Conservation (phyloP, 2,888 invertebrate genomes). For the Ochropleura leucogaster region DNA sequence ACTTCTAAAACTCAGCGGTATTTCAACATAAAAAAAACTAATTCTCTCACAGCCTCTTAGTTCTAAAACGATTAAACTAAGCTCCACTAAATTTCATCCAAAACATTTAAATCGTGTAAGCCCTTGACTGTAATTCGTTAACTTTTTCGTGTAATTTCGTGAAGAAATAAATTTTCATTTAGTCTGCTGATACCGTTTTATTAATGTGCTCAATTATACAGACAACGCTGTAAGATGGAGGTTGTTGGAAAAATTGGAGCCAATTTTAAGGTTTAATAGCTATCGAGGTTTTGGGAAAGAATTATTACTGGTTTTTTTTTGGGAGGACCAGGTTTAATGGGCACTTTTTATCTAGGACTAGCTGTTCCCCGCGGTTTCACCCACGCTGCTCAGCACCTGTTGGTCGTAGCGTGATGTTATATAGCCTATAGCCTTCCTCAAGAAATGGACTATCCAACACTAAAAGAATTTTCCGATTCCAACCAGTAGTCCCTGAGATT, state of each 20-base stretch:
- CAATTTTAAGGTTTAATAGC: slow-evolving; percentile 52
- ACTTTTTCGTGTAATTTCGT: slow-evolving; percentile 81
- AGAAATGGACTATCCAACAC: too few relatives aligned
- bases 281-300: slow-evolving; percentile 30
- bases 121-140: slow-evolving; percentile 64
- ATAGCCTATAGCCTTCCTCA: too few relatives aligned
- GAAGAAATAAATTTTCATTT: slow-evolving; percentile 87
- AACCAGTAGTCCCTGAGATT: too few relatives aligned
- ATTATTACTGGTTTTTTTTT: slow-evolving; percentile 32
- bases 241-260: slow-evolving; percentile 59
- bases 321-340: not conserved
- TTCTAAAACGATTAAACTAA: slow-evolving; percentile 24
- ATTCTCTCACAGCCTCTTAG: not conserved
- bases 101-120: slow-evolving; percentile 51
- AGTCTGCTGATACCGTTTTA: slow-evolving; percentile 81
- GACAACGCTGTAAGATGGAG: slow-evolving; percentile 67
- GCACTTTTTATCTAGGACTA: not conserved
- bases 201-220: slow-evolving; percentile 84
- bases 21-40: not conserved
- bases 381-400: too few relatives aligned
- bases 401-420: too few relatives aligned
- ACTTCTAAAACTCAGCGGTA: not conserved
- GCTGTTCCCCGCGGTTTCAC: too few relatives aligned
- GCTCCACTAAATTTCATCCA: slow-evolving; percentile 24
- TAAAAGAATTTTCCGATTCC: too few relatives aligned